phyloP scores from a whole-genome alignment of 2,113 vertebrate species.

The Paradoxurus hermaphroditus region DNA sequence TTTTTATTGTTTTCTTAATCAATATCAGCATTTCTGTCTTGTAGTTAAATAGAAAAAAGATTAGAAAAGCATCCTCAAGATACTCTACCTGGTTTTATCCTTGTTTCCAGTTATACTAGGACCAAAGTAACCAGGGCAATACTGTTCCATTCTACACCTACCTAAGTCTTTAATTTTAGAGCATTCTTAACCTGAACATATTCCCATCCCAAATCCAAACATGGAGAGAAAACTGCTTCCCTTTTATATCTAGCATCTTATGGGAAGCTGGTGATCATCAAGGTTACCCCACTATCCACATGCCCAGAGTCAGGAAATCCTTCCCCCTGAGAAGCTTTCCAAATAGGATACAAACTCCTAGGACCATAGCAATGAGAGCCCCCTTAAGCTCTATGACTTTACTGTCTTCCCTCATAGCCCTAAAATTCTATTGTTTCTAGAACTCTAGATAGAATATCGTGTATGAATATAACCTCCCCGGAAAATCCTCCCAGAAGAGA shows the following conservation, averaged over 20 bases:
- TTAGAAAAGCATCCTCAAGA: neutral
- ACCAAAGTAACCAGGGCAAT: neutral
- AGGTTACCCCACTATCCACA: neutral
- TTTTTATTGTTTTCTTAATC: conserved; percentile 7
- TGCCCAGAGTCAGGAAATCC: neutral
- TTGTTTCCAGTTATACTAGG: neutral
- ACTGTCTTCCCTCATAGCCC: neutral
- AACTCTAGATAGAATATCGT: neutral
- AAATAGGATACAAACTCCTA: neutral
- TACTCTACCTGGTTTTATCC: neutral
- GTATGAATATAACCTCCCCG: neutral
- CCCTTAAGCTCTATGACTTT: neutral
- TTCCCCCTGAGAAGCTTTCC: neutral
- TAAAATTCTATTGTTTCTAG: neutral
- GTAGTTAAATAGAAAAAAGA: neutral
- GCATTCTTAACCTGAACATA: neutral
- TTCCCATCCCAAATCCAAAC: conserved; percentile 13
- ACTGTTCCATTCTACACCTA: neutral
- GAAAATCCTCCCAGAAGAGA: neutral
- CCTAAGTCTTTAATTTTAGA: neutral
- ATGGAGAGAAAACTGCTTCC: neutral
- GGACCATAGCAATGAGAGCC: neutral
- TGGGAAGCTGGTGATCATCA: neutral
- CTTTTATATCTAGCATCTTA: neutral
- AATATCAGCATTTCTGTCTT: neutral